These are phyloP conservation scores for Megastigmus dorsalis DNA, from an alignment of 2,888 invertebrate genomes.

Conservation along the genomic window DNA sequence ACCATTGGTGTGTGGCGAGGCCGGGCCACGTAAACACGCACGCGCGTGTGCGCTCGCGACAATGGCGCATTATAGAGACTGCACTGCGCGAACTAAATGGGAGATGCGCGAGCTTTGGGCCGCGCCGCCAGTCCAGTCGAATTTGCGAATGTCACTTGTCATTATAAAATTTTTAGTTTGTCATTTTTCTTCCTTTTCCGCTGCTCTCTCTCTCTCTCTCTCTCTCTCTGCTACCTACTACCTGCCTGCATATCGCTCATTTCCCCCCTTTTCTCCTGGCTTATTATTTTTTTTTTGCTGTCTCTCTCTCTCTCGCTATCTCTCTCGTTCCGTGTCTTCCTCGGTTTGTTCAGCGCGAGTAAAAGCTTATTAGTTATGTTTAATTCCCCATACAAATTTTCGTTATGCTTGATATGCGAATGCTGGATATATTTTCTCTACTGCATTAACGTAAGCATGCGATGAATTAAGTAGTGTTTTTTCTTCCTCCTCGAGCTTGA, in stretches of 20 bases:
- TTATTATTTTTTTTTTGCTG: no score
- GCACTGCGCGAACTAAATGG: no score
- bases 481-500: neutral
- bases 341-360: slow-evolving; percentile 2
- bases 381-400: slow-evolving; percentile 35
- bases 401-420: slow-evolving; percentile 31
- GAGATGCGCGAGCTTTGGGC: slow-evolving; percentile 14
- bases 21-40: slow-evolving; percentile 6
- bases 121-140: slow-evolving; percentile 40
- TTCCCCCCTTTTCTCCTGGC: no score
- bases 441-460: slow-evolving; percentile 7
- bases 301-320: neutral
- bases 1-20: slow-evolving; percentile 37
- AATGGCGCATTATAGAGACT: no score
- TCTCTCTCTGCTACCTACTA: neutral
- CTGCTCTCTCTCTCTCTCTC: neutral
- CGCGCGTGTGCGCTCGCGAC: slow-evolving; percentile 32
- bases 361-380: slow-evolving; percentile 51
- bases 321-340: neutral
- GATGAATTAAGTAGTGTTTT: neutral
- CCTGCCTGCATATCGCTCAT: no score
- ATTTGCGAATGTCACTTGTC: slow-evolving; percentile 64
- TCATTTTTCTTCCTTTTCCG: slow-evolving; percentile 59
- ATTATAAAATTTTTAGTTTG: slow-evolving; percentile 69
- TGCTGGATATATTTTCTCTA: slow-evolving; percentile 7